These are phyloP conservation scores for Miniopterus natalensis DNA, from an alignment of 2,113 vertebrate genomes.

Conservation along the genomic window DNA sequence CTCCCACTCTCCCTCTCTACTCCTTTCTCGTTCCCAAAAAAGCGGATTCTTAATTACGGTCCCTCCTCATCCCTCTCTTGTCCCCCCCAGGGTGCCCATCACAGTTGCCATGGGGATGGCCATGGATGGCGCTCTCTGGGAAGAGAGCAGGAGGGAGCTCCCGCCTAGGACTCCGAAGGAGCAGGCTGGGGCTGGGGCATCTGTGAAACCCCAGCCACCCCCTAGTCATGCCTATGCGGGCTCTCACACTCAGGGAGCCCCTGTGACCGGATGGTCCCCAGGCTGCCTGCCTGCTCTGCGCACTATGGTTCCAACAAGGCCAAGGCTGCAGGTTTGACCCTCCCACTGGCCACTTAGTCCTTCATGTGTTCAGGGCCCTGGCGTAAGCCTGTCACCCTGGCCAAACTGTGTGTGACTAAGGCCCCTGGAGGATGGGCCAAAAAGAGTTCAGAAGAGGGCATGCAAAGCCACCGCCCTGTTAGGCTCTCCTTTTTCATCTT, in stretches of 20 bases:
- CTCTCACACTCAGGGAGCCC: not conserved
- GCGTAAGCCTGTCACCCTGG: not conserved
- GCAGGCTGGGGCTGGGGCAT: not conserved
- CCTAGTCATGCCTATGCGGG: not conserved
- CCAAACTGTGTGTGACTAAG: not conserved
- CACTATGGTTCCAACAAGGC: not conserved
- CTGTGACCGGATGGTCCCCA: rapidly evolving
- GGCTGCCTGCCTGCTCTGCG: too few relatives aligned
- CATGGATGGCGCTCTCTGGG: not conserved
- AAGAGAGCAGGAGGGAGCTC: not conserved
- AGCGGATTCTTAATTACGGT: constrained; percentile 71
- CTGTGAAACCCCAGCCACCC: not conserved
- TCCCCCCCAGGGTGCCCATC: not conserved
- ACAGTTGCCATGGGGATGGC: constrained; percentile 77
- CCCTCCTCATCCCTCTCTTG: constrained; percentile 34
- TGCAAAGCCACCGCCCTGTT: not conserved
- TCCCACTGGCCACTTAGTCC: not conserved
- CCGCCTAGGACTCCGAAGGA: not conserved
- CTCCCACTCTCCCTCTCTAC: constrained; percentile 9
- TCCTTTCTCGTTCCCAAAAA: constrained; percentile 40
- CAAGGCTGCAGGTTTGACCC: not conserved
- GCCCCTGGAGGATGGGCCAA: not conserved
- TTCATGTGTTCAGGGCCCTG: not conserved
- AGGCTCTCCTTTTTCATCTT: not conserved
- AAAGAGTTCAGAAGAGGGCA: not conserved